Percentiles rank a stretch among this genome's conserved stretches.
These are phyloP conservation scores for Apis laboriosa DNA, from an alignment of 1,140 invertebrate genomes.

Conservation along the genomic window DNA sequence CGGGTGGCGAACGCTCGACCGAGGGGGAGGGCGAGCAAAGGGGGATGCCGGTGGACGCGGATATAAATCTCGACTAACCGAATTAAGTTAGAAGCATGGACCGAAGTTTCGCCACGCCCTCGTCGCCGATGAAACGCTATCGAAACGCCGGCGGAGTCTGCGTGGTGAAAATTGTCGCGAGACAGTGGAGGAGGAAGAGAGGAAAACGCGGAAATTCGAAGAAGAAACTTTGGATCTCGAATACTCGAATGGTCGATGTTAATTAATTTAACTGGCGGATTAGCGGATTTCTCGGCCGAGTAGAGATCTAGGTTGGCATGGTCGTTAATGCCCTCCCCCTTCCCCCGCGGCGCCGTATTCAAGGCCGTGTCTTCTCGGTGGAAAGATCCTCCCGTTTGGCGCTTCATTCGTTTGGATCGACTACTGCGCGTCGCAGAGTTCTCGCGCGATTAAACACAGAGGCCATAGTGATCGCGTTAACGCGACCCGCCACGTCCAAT, in stretches of 20 bases:
- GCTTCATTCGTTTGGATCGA: background rate
- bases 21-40: conserved; percentile 33
- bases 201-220: background rate
- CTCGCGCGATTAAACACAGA: too few relatives aligned
- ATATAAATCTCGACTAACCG: conserved; percentile 75
- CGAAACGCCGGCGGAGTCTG: conserved; percentile 56
- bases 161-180: conserved; percentile 58
- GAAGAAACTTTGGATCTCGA: too few relatives aligned
- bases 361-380: background rate
- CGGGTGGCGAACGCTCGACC: conserved; percentile 4
- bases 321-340: background rate
- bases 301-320: background rate
- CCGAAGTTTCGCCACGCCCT: conserved; percentile 69
- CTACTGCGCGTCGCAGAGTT: background rate
- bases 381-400: background rate
- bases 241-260: background rate
- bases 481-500: background rate
- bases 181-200: conserved; percentile 14
- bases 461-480: background rate
- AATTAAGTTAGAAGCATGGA: conserved; percentile 71
- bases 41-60: conserved; percentile 49
- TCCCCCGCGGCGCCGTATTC: too few relatives aligned
- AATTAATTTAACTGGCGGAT: background rate
- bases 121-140: conserved; percentile 68
- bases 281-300: background rate